Conservation (phyloP, 2,888 invertebrate species). For the Parthenolecanium corni region DNA sequence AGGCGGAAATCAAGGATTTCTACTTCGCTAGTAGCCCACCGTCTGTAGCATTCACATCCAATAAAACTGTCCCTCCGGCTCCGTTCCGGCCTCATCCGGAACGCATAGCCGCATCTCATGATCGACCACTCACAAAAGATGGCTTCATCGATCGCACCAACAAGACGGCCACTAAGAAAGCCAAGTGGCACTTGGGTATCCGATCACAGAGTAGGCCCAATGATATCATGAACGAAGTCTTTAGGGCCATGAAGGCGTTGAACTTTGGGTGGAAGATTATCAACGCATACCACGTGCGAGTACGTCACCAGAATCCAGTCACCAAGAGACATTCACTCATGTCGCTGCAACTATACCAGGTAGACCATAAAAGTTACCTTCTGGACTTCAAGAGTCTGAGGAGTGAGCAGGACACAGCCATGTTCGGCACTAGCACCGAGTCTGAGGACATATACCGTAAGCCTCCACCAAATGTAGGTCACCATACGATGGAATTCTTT, state of each 20-base stretch:
- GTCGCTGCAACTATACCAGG: conserved; percentile 97
- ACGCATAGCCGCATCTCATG: conserved; percentile 61
- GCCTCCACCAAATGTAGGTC: conserved; percentile 43
- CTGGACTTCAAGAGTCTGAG: conserved; percentile 88
- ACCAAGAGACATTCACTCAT: conserved; percentile 83
- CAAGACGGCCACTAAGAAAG: conserved; percentile 51
- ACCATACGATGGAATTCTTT: conserved; percentile 99
- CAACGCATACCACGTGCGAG: conserved; percentile 91
- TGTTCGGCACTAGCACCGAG: conserved; percentile 22
- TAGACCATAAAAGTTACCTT: conserved; percentile 94
- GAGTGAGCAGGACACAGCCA: conserved; percentile 38
- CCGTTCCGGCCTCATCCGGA: conserved; percentile 77
- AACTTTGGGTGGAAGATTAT: conserved; percentile 99
- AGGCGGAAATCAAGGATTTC: conserved; percentile 85
- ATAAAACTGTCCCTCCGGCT: conserved; percentile 41
- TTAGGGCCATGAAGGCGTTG: conserved; percentile 95
- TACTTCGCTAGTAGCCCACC: conserved; percentile 87
- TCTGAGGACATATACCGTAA: conserved; percentile 26
- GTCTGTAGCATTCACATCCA: conserved; percentile 49
- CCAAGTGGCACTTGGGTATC: conserved; percentile 98
- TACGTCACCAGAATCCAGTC: conserved; percentile 75
- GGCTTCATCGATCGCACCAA: conserved; percentile 31
- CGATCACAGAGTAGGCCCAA: conserved; percentile 97
- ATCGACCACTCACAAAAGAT: conserved; percentile 38
- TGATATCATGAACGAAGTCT: conserved; percentile 99